Percentiles rank a stretch among this genome's conserved stretches.
These are phyloP conservation scores for Argopecten irradians DNA, from an alignment of 1,140 invertebrate species.

Conservation along the genomic window DNA sequence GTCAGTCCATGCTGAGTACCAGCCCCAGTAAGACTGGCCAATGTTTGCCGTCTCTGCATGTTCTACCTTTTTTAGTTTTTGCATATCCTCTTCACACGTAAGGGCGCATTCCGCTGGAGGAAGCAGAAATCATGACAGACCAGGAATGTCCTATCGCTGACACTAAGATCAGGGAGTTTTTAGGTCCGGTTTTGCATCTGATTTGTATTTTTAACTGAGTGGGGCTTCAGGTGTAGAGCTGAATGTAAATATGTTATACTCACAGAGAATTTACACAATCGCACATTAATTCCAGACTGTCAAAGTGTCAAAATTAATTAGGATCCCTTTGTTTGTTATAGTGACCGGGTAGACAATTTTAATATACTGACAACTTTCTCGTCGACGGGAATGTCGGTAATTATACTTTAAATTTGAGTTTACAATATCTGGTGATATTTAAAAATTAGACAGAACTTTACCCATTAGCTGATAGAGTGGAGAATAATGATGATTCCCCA, in stretches of 20 bases:
- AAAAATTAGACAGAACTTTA: background rate
- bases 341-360: background rate
- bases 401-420: background rate
- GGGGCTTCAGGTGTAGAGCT: background rate
- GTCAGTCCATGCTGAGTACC: too few relatives aligned
- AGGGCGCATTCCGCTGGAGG: background rate
- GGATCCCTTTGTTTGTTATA: background rate
- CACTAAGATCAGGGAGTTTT: background rate
- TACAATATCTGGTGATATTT: background rate
- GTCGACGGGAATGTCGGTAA: background rate
- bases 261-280: background rate
- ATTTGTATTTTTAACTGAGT: background rate
- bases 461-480: background rate
- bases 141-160: background rate
- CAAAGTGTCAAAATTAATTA: background rate
- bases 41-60: background rate
- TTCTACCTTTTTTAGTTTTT: background rate
- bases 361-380: background rate
- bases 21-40: too few relatives aligned
- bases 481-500: too few relatives aligned
- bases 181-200: background rate
- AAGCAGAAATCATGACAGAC: background rate
- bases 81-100: background rate
- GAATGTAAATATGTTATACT: background rate
- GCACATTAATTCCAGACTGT: background rate